Base-by-base conservation (phyloP, 2,797 vertebrate species). In the Enteromius afrohamiltoni region DNA sequence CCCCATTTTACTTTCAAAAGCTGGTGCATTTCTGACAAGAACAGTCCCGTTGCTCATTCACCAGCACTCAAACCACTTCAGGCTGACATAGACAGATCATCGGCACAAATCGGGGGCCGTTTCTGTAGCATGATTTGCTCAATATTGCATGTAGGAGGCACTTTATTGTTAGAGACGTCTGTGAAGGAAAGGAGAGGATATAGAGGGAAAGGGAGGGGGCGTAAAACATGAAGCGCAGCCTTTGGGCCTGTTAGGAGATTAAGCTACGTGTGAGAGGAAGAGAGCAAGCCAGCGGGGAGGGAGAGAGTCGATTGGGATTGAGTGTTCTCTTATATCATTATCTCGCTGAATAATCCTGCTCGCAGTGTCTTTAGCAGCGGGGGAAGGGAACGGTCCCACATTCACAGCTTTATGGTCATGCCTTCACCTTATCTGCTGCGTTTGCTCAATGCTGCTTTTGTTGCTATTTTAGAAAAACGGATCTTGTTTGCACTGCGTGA, bases 291-390 rank as follows among this genome's bases (percentile, higher is more conserved):
- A 45, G 58, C 37, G 9, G 76, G 85, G 85, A 87, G 87, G 40
- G 81, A 74, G 70, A 77, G 71, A 86, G 80, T 79, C 79, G 42
- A 62, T 84, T 83, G 85, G 73, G 80, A 85, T 80, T 85, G 86
- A 84, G 71, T 55, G 49, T 77, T 53, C 80, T 75, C 76, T 87
- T 88, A 83, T 78, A 79, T 88, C 75, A 87, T 87, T 85, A 86
- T 81, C 77, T 62, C 77, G 7, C 42, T 80, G 53, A 82, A 84
- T 87, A 84, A 91, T 89, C 86, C 85, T 67, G 77, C 76, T 80
- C 37, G 31, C 23, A 76, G 70, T 19, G 37, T 71, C 82, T 87
- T 82, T 79, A 81, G 53, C 77, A 19, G 62, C 65, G 68, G 83
- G 85, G 87, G 85, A 79, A 74, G 83, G 76, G 78, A 42, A 23